Percentiles rank a stretch among this genome's conserved stretches.
Evolutionary conservation across 2,113 vertebrate species (phyloP).

Genomic region (Capra hircus): DNA sequence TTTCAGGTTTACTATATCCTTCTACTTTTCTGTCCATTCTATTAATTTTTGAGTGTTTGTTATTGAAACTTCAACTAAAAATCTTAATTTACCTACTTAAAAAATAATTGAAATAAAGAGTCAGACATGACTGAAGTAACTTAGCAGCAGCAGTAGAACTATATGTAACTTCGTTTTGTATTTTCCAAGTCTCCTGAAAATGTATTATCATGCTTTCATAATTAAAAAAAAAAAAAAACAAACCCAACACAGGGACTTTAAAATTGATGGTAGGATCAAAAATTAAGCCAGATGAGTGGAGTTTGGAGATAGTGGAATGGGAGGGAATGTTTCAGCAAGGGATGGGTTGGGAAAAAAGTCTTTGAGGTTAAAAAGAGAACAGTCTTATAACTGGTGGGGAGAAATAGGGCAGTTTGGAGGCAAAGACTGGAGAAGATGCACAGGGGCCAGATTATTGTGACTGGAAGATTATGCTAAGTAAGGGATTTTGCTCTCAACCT

Average conservation of each 20-base stretch:
- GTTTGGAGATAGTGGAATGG: neutral
- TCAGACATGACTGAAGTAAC: neutral
- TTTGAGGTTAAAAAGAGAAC: neutral
- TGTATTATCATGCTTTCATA: neutral
- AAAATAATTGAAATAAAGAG: neutral
- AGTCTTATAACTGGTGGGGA: neutral
- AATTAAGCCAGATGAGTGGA: neutral
- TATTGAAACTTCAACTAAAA: neutral
- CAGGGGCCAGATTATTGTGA: neutral
- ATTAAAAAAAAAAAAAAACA: neutral
- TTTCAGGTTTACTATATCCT: neutral
- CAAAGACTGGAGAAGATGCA: neutral
- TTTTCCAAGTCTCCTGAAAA: neutral
- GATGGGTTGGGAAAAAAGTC: neutral
- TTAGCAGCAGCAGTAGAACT: neutral
- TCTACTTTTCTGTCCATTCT: neutral
- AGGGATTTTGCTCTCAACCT: neutral
- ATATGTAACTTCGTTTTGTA: neutral
- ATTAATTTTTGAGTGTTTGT: neutral
- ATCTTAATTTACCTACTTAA: neutral
- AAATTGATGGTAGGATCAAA: neutral
- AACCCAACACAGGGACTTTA: neutral
- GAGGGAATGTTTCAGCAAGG: neutral
- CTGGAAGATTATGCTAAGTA: neutral
- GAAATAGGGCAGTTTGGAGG: neutral